These are phyloP conservation scores for Microcaecilia unicolor DNA, from an alignment of 2,797 vertebrate species.

Conservation along the genomic window DNA sequence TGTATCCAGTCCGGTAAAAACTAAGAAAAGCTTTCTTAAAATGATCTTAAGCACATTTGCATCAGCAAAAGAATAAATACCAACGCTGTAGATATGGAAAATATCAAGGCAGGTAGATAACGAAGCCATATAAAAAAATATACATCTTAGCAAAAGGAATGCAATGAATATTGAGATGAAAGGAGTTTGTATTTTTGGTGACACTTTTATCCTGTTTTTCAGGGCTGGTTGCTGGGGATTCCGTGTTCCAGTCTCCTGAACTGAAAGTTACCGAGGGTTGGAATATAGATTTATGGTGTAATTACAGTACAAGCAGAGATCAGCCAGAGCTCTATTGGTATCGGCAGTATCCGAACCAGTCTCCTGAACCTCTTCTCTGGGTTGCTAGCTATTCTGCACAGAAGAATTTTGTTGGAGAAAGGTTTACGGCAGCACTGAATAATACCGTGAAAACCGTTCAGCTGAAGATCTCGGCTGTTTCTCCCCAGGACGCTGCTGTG, in stretches of 20 bases:
- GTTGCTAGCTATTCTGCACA: background rate
- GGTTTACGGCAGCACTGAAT: background rate
- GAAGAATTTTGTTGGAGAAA: background rate
- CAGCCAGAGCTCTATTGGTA: slow-evolving; percentile 14
- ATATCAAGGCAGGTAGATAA: too few species aligned
- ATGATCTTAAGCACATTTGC: too few species aligned
- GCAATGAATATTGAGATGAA: too few species aligned
- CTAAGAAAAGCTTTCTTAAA: too few species aligned
- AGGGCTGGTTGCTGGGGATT: too few species aligned
- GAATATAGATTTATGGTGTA: slow-evolving; percentile 1
- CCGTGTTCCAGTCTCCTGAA: slow-evolving; percentile 5
- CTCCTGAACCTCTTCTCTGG: background rate
- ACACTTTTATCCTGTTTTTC: too few species aligned
- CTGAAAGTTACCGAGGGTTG: background rate
- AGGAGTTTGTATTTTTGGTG: too few species aligned
- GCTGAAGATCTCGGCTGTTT: background rate
- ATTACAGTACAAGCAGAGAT: background rate
- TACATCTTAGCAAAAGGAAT: too few species aligned
- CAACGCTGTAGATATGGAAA: too few species aligned
- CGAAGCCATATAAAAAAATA: too few species aligned
- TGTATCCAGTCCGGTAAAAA: too few species aligned
- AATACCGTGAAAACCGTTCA: background rate
- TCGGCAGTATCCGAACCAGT: background rate
- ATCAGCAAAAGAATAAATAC: too few species aligned
- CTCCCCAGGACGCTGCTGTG: background rate